phyloP scores from a whole-genome alignment of 2,113 vertebrate species.

The Orycteropus afer region DNA sequence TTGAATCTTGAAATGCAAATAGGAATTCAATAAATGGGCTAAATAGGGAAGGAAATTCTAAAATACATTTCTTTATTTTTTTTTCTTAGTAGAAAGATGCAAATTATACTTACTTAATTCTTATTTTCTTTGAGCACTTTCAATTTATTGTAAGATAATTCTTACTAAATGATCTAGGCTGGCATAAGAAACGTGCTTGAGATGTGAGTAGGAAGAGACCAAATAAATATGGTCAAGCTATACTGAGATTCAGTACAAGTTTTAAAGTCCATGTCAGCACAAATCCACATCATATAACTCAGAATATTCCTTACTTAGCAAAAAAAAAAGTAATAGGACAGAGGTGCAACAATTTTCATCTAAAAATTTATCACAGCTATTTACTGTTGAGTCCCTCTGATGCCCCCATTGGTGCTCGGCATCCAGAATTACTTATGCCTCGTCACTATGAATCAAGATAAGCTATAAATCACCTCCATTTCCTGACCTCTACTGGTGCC shows the following conservation, averaged over 20 bases:
- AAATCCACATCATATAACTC: slow-evolving; percentile 61
- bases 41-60: background rate
- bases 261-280: slow-evolving; percentile 58
- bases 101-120: background rate
- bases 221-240: background rate
- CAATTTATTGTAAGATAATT: background rate
- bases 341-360: slow-evolving; percentile 51
- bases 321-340: slow-evolving; percentile 65
- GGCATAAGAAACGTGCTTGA: background rate
- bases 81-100: background rate
- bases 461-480: slow-evolving; percentile 17
- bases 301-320: slow-evolving; percentile 72
- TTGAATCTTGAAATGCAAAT: background rate
- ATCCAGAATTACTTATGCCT: slow-evolving; percentile 11
- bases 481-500: background rate
- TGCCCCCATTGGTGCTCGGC: background rate
- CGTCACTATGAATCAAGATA: background rate
- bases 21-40: background rate
- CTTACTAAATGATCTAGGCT: background rate
- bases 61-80: background rate
- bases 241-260: slow-evolving; percentile 7
- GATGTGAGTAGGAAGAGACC: background rate
- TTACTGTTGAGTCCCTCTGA: background rate
- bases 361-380: slow-evolving; percentile 48
- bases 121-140: background rate